Conservation (phyloP, 1,140 invertebrate species). For the Brachionus paranguensis region DNA sequence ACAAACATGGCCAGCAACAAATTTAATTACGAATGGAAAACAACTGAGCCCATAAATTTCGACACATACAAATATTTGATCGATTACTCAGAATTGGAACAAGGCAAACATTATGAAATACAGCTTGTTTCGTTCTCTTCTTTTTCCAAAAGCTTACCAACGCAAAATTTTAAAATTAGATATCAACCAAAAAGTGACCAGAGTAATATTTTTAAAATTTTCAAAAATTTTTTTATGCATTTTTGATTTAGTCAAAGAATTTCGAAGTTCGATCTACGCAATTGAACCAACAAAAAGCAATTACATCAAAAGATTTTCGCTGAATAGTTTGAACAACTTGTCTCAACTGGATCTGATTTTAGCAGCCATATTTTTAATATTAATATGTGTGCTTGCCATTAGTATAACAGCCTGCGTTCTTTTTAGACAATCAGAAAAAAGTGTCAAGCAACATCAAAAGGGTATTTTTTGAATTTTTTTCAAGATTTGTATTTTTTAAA, state of each 20-base stretch:
- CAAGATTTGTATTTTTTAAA: neutral
- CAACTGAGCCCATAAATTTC: neutral
- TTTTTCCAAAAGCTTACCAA: constrained; percentile 34
- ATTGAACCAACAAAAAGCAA: neutral
- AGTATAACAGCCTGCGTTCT: neutral
- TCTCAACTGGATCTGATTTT: constrained; percentile 12
- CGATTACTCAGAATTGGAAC: neutral
- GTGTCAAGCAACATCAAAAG: neutral
- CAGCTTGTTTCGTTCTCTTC: constrained; percentile 5
- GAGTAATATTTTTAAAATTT: neutral
- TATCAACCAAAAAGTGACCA: neutral
- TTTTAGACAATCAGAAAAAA: constrained; percentile 4
- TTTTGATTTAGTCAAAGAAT: neutral
- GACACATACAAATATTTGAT: neutral
- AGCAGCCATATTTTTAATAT: neutral
- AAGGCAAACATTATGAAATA: constrained; percentile 14
- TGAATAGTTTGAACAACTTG: neutral
- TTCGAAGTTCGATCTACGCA: neutral
- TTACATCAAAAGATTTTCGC: neutral
- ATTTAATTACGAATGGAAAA: constrained; percentile 31
- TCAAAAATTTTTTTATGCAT: neutral
- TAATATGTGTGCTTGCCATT: neutral
- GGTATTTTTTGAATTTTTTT: neutral
- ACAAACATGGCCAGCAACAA: neutral
- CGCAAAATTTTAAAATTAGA: neutral